Base-by-base conservation (phyloP, 2,113 vertebrate species). In the Hemicordylus capensis region DNA sequence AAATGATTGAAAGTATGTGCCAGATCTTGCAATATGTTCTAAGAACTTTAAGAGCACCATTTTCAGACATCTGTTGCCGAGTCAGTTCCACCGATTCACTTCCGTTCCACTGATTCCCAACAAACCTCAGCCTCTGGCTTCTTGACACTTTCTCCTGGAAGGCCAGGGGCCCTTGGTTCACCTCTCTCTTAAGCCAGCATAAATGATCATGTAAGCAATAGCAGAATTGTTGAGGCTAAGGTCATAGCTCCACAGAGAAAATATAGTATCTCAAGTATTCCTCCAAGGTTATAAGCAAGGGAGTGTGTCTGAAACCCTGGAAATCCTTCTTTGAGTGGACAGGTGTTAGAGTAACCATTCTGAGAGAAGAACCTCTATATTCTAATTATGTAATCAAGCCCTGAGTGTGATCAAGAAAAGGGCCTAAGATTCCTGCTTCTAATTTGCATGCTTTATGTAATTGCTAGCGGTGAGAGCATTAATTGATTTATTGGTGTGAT, bases 401-500 rank as follows among this genome's bases (percentile, higher is more conserved):
- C n/a, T 64, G n/a, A 24, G 19, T 82, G 42, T 63, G 42, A 46
- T 63, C 42, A 39, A 54, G 24, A 66, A 76, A 75, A 64, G 24
- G 59, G 51, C 24, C 44, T 39, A 51, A 64, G n/a, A 51, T 76
- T 64, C 42, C n/a, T 63, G 31, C 44, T 84, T 31, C 46, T 48
- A 51, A 84, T 75, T 75, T 39, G 72, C 82, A 84, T 84, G 73
- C 82, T 64, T 84, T 76, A 64, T 22, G 58, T 84, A 84, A 84
- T 76, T 84, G 82, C 82, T 63, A 75, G 58, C n/a, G 31, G 44
- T 84, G 82, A 66, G 82, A 76, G 58, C 81, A 83, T 83, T 84
- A 84, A 84, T 84, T 76, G 82, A 84, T 84, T 84, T 84, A 84
- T 84, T 56, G 74, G 83, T 77, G 83, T 84, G 83, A 84, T 84